Evolutionary conservation across 2,113 vertebrate genomes (phyloP).

Genomic region (Odobenus rosmarus): DNA sequence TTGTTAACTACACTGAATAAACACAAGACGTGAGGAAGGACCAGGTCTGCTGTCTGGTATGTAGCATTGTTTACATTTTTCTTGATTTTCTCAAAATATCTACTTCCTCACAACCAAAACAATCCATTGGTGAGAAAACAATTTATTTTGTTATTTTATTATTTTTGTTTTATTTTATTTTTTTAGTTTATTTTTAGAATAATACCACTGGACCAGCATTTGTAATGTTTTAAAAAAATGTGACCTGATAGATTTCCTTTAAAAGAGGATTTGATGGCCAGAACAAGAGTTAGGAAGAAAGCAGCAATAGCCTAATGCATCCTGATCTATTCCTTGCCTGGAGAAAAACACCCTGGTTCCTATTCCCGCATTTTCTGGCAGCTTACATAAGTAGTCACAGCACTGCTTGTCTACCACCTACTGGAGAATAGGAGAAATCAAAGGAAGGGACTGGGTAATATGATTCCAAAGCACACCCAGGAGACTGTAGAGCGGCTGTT

Average conservation of each 20-base stretch:
- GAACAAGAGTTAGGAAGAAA: background rate
- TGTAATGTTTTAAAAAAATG: background rate
- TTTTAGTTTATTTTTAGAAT: background rate
- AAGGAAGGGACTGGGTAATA: background rate
- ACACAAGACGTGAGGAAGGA: background rate
- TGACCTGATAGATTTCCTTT: background rate
- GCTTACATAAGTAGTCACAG: background rate
- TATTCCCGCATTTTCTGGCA: background rate
- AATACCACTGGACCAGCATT: background rate
- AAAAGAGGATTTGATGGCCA: background rate
- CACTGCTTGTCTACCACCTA: slow-evolving; percentile 36
- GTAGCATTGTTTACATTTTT: background rate
- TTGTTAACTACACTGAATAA: background rate
- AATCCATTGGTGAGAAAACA: background rate
- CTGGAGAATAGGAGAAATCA: slow-evolving; percentile 16
- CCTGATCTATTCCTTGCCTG: background rate
- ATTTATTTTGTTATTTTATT: background rate
- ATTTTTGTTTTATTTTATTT: background rate
- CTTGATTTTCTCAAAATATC: background rate
- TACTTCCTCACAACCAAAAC: background rate
- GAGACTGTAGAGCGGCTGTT: background rate
- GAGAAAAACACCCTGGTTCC: background rate
- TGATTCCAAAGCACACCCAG: background rate
- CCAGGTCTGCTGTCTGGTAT: background rate
- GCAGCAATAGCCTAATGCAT: background rate